Evolutionary conservation across 2,888 invertebrate genomes (phyloP).

Genomic region (Chloroclysta siterata): DNA sequence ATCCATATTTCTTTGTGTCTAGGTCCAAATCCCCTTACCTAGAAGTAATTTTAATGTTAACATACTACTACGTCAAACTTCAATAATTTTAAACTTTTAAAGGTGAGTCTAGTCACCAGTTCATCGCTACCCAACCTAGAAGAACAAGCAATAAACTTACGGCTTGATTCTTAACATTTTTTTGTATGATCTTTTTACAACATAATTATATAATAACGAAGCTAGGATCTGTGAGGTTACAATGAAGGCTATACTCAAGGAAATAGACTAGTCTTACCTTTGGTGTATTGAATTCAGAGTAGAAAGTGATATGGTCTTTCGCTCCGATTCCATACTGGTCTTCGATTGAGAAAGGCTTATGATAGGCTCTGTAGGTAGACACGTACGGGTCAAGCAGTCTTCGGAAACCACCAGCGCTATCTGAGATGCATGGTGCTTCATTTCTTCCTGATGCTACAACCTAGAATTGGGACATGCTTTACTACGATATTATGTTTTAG

Average conservation of each 20-base stretch:
- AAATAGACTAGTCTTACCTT: constrained; percentile 52
- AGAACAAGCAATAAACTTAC: no score
- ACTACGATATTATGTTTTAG: no score
- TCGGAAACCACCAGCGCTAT: constrained; percentile 60
- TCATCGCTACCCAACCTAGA: no score
- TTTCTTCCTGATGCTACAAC: constrained; percentile 74
- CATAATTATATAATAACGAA: not conserved
- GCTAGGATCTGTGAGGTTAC: not conserved
- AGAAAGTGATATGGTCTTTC: constrained; percentile 77
- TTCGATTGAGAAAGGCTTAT: constrained; percentile 66
- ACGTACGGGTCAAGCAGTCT: constrained; percentile 72
- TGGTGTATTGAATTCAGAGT: constrained; percentile 68
- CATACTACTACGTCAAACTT: no score
- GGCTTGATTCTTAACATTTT: no score
- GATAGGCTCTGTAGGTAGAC: constrained; percentile 63
- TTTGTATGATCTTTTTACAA: no score
- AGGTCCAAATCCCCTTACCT: constrained; percentile 77
- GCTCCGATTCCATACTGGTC: constrained; percentile 74
- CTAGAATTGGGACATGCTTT: constrained; percentile 44
- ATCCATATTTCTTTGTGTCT: constrained; percentile 75
- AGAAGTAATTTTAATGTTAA: not conserved
- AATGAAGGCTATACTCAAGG: not conserved
- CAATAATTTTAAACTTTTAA: no score
- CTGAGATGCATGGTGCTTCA: constrained; percentile 68
- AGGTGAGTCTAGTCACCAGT: no score